Evolutionary conservation across 2,888 invertebrate species (phyloP), one percentile per base, ranked within the genome.

Genomic region (Hemistola chrysoprasaria): DNA sequence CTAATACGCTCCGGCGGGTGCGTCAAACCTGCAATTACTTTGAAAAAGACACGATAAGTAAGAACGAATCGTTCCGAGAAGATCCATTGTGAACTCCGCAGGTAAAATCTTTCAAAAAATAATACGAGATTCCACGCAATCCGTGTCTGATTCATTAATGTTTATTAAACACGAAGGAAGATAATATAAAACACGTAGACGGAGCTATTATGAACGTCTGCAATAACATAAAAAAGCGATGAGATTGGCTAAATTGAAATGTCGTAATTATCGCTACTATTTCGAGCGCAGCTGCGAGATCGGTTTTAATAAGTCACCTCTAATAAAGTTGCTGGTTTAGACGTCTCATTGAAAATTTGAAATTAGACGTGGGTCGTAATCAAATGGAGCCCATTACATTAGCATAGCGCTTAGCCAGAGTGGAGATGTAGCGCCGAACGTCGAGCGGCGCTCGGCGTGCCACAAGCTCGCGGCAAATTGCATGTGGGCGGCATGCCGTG

Each of bases 301-400:
- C 40, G 38, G 44, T 53, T 46, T n/a, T 53, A 55, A 55, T 55
- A 56, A 52, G 48, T 69, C 69, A 72, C 78, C 69, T 68, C 62
- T 72, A 74, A 78, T 78, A 77, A 78, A 75, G 71, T 67, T 65
- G 68, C 73, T 68, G 73, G 71, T 71, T 73, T 71, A 71, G 71
- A 77, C 71, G 73, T 73, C 77, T 80, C 78, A 84, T 83, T 84
- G 84, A 82, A 81, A 76, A 78, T 83, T 83, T 74, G 70, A 82
- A 78, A 77, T 78, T 70, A 72, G 71, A 80, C 77, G 82, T 82
- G 77, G 82, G 85, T 78, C 67, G 78, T 68, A 82, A 81, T 84
- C 82, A 82, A 84, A 82, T 80, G 76, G 78, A 74, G 78, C 70
- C 81, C 80, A 83, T 84, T 81, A 84, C 75, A 86, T 87, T 85